Percentiles rank a stretch among this genome's conserved stretches.
phyloP scores from a whole-genome alignment of 2,888 invertebrate species.

The Drosophila maculinotata region DNA sequence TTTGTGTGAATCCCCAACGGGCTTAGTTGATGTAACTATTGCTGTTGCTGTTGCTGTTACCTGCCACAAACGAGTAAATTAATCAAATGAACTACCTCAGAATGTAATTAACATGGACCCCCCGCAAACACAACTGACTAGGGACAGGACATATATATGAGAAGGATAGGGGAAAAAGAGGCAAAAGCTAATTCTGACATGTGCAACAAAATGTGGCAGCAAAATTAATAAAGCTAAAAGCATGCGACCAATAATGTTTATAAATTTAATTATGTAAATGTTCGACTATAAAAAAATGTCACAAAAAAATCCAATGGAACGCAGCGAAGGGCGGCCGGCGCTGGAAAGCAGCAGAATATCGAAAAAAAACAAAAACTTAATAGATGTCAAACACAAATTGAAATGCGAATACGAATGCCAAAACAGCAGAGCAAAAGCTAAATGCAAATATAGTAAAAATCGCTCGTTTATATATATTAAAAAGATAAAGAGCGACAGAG shows the following conservation, averaged over 20 bases:
- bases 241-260: constrained; percentile 77
- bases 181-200: constrained; percentile 29
- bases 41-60: constrained; percentile 16
- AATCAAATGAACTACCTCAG: constrained; percentile 52
- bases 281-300: constrained; percentile 60
- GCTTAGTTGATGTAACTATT: background rate
- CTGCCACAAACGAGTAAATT: constrained; percentile 46
- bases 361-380: constrained; percentile 60
- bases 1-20: constrained; percentile 18
- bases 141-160: constrained; percentile 1
- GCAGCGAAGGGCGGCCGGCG: background rate
- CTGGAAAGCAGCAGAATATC: constrained; percentile 12
- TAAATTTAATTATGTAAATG: constrained; percentile 80
- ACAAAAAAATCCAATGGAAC: background rate
- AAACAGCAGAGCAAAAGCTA: constrained; percentile 29
- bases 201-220: constrained; percentile 56
- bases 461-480: constrained; percentile 27
- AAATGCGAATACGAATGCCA: constrained; percentile 53
- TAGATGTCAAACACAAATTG: constrained; percentile 80
- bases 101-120: constrained; percentile 69
- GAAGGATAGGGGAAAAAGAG: background rate
- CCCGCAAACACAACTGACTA: constrained; percentile 15
- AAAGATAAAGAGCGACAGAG: background rate
- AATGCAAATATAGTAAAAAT: constrained; percentile 44
- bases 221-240: constrained; percentile 77